These are phyloP conservation scores for Drosophila paracracens DNA, from an alignment of 2,888 invertebrate genomes.

Conservation along the genomic window DNA sequence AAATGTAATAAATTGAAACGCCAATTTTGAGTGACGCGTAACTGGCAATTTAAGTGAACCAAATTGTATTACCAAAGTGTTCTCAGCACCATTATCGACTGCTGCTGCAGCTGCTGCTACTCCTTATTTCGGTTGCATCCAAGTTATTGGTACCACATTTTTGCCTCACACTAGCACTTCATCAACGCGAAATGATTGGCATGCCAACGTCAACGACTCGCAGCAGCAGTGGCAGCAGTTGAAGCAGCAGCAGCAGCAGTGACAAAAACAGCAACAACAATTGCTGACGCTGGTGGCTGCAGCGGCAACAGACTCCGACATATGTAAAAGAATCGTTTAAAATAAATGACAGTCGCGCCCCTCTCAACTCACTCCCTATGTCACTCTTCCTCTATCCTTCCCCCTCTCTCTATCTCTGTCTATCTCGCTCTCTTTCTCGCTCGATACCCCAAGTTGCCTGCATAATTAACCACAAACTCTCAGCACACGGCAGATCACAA, in stretches of 20 bases:
- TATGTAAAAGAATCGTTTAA: slow-evolving; percentile 82
- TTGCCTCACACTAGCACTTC: slow-evolving; percentile 81
- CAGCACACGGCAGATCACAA: slow-evolving; percentile 79
- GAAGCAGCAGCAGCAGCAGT: slow-evolving; percentile 1
- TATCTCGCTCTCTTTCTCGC: background rate
- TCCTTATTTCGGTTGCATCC: slow-evolving; percentile 33
- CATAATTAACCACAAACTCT: slow-evolving; percentile 72
- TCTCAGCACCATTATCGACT: slow-evolving; percentile 10
- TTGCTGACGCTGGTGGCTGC: slow-evolving; percentile 49
- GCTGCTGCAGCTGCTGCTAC: background rate
- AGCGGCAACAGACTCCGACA: slow-evolving; percentile 75
- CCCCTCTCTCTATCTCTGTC: background rate
- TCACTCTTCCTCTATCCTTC: background rate
- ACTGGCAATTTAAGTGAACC: background rate
- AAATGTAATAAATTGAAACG: background rate
- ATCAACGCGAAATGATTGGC: slow-evolving; percentile 80
- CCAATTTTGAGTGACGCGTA: background rate
- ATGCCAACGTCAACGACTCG: slow-evolving; percentile 66
- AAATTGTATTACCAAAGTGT: slow-evolving; percentile 9
- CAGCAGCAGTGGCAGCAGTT: slow-evolving; percentile 18
- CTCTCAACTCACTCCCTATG: slow-evolving; percentile 13
- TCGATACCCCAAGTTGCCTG: slow-evolving; percentile 38
- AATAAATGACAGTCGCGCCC: slow-evolving; percentile 77
- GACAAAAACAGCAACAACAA: slow-evolving; percentile 1
- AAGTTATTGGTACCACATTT: slow-evolving; percentile 76